A percentile compares a stretch with the other conserved stretches of the same genome.
Conservation (phyloP, 2,113 vertebrate species). For the Semicossyphus pulcher region DNA sequence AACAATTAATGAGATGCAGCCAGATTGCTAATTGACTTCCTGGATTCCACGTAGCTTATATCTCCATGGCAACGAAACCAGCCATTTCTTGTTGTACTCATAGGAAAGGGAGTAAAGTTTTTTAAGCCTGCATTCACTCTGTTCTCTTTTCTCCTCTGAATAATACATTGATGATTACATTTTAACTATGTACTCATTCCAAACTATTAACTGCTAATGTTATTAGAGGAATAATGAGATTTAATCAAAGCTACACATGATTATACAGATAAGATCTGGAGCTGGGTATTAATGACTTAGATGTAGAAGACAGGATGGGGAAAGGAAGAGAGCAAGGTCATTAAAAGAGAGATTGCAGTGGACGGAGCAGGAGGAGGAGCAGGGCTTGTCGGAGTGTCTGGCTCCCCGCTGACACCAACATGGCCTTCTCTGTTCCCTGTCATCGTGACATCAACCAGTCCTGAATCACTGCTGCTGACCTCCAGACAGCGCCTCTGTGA, state of each 20-base stretch:
- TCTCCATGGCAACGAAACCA: conserved; percentile 82
- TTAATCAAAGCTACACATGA: conserved; percentile 58
- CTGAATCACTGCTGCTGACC: conserved; percentile 47
- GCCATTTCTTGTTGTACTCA: conserved; percentile 42
- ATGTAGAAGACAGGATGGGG: conserved; percentile 11
- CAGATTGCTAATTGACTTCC: conserved; percentile 85
- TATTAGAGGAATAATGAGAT: conserved; percentile 58
- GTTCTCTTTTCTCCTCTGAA: conserved; percentile 34
- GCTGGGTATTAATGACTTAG: conserved; percentile 43
- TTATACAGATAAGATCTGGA: conserved; percentile 56
- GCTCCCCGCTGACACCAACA: conserved; percentile 67
- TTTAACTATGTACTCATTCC: conserved; percentile 29
- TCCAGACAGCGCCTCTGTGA: conserved; percentile 39
- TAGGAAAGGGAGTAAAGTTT: conserved; percentile 30
- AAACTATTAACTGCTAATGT: conserved; percentile 51
- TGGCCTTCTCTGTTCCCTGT: conserved; percentile 72
- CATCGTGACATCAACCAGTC: conserved; percentile 76
- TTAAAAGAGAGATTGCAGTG: conserved; percentile 25
- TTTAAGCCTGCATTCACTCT: conserved; percentile 35
- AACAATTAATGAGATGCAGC: conserved; percentile 81
- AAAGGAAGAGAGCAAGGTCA: conserved; percentile 18
- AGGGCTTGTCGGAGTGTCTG: conserved; percentile 44
- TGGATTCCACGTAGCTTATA: conserved; percentile 73
- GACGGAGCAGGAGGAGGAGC: conserved; percentile 12
- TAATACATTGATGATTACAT: conserved; percentile 48